phyloP scores from a whole-genome alignment of 2,797 vertebrate genomes.

The Hippopotamyrus pictus region DNA sequence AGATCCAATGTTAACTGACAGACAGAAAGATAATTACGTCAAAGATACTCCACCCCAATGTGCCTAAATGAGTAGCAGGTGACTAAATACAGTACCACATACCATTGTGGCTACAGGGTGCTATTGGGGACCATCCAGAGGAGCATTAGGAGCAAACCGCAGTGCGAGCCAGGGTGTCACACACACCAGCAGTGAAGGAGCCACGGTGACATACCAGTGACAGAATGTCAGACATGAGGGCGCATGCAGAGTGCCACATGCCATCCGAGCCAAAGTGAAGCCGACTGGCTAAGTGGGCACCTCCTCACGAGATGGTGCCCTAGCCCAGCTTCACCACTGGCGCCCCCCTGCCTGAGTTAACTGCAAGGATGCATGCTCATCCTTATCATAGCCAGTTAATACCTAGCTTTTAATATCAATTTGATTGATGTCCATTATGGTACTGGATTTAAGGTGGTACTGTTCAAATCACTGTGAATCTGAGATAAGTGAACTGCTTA shows the following conservation, averaged over 20 bases:
- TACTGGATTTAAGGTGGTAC: neutral
- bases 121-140: neutral
- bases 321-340: neutral
- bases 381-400: neutral
- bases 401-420: neutral
- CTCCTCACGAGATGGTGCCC: neutral
- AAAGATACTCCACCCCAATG: neutral
- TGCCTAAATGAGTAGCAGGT: neutral
- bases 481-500: neutral
- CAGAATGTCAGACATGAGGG: neutral
- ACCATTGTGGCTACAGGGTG: neutral
- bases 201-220: neutral
- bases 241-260: neutral
- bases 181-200: neutral
- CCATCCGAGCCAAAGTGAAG: neutral
- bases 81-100: neutral
- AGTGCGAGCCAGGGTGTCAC: neutral
- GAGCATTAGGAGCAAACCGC: neutral
- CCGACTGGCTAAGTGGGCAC: neutral
- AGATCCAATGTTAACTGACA: neutral
- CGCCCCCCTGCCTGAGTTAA: neutral
- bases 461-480: neutral
- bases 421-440: neutral
- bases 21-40: neutral
- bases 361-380: neutral